Conservation (phyloP, 2,113 vertebrate genomes). For the Lagopus muta region DNA sequence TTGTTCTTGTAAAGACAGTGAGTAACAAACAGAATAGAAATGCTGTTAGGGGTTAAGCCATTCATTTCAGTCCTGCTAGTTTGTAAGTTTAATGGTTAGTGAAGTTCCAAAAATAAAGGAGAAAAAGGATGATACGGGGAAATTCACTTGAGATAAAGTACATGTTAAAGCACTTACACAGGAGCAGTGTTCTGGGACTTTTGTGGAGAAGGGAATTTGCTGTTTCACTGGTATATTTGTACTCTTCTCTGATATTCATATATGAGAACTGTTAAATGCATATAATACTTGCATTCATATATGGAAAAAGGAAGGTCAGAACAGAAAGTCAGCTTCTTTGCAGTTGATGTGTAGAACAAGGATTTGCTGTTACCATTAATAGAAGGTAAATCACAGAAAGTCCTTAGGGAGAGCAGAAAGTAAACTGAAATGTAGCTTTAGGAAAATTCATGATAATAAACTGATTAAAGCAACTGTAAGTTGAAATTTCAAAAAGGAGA, state of each 20-base stretch:
- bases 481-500: not conserved
- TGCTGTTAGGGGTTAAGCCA: not conserved
- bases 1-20: constrained; percentile 8
- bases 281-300: constrained; percentile 39
- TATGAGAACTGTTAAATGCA: not conserved
- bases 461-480: not conserved
- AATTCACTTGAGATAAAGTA: not conserved
- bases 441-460: not conserved
- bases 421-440: not conserved
- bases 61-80: not conserved
- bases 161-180: not conserved
- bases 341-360: constrained; percentile 5
- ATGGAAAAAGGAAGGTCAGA: not conserved
- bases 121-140: not conserved
- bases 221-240: constrained; percentile 6
- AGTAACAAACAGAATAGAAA: not conserved
- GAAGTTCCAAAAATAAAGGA: not conserved
- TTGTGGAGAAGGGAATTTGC: not conserved
- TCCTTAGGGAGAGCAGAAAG: not conserved
- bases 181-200: not conserved
- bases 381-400: not conserved
- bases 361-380: not conserved
- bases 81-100: not conserved
- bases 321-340: not conserved
- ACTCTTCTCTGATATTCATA: not conserved